Evolutionary conservation across 1,140 invertebrate genomes (phyloP), one percentile per base, ranked within the genome.

Genomic region (Macrobrachium rosenbergii): DNA sequence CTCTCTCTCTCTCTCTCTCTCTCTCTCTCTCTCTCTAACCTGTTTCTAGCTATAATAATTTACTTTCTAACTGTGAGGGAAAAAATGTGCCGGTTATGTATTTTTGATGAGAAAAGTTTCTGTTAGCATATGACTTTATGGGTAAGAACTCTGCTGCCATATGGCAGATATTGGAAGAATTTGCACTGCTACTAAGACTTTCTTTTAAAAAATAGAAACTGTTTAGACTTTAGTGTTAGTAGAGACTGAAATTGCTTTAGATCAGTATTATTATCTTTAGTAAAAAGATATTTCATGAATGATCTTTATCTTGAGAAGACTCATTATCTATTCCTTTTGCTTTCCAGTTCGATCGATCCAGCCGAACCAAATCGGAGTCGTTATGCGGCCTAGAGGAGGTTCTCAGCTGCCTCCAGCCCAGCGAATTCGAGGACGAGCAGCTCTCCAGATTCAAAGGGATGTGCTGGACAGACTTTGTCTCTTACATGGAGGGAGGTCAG

Each of bases 391-490:
- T 94, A 17, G 93, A 93, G 90, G 94, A 94, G 89, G 92, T 94
- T 8, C 91, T 94, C 19, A 92, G 91, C 58, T 92, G 92, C 59
- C 89, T 94, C 28, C 93, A 93, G 89, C 92, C 93, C 10, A 93
- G 93, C 64, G 93, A 94, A 89, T 94, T 94, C 90, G 92, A 93
- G 88, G 94, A 94, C 90, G 94, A 94, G 88, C 93, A 94, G 88
- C 91, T 94, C 19, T 92, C 92, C 11, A 92, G 92, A 52, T 94
- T 94, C 89, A 94, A 94, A 86, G 93, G 93, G 8, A 91, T 93
- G 90, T 90, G 90, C 73, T 93, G 93, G 93, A 90, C 86, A 52
- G 93, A 93, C 72, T 93, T 93, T 88, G 90, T 93, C 19, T 21
- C 89, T 62, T 88, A 91, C 67, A 90, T 91, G 79, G 90, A 90